Base-by-base conservation (phyloP, 2,113 vertebrate genomes). In the Ictalurus punctatus region DNA sequence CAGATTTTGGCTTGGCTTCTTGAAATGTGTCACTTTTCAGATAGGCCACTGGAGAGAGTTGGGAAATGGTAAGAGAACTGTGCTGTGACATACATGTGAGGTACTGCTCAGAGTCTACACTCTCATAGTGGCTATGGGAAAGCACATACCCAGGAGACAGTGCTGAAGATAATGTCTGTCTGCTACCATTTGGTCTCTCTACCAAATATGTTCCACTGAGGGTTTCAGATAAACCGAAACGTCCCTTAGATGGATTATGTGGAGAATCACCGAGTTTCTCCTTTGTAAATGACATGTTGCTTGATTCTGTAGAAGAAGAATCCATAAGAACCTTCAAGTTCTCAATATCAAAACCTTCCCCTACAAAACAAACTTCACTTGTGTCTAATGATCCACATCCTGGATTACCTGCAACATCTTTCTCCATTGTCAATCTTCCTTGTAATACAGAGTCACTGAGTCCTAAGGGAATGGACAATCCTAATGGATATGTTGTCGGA, bases 61-160 rank as follows among this genome's bases (percentile, higher is more conserved):
- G 10, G 86, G 89, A 90, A 90, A 93, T 40, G 54, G 90, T 6
- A 89, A 88, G 17, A 91, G 90, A 13, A 21, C 71, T 69, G 52
- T 83, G 58, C 44, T 90, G 84, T 0, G 94, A 95, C 0, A 1
- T 84, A 56, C 96, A 96, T 27, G 93, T 95, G 85, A 94, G 90
- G 6, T 96, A 96, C 27, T 90, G 90, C 90, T 97, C 94, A 0
- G 95, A 92, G 0, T 63, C 90, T 0, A 91, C 34, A 0, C 27
- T 92, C 30, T 93, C 83, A 0, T 93, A 91, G 27, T 90, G 84
- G 84, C 94, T 95, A 2, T 87, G 71, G 0, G 88, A 90, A n/a
- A 87, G 79, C 27, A 94, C 85, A 80, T 90, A 93, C 85, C 86
- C 83, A 86, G 76, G 74, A 80, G 84, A 88, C n/a, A 40, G n/a